Percentiles rank a stretch among this genome's conserved stretches.
Evolutionary conservation across 2,797 vertebrate genomes (phyloP).

Genomic region (Acanthornis magna): DNA sequence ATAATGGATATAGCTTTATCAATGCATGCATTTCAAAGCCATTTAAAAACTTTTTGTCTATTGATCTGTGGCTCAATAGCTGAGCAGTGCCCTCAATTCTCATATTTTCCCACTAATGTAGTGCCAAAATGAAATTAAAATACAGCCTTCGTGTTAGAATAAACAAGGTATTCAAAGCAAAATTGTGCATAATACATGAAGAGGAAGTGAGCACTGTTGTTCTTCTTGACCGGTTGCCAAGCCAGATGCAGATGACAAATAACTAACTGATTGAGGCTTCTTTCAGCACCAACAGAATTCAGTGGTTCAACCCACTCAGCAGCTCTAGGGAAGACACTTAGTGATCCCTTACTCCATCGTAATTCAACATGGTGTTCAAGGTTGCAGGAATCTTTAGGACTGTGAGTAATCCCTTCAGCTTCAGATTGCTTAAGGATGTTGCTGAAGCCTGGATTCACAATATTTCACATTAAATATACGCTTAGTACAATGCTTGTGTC

Average conservation of each 20-base stretch:
- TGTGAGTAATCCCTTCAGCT: not conserved
- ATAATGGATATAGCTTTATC: constrained; percentile 7
- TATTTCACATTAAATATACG: not conserved
- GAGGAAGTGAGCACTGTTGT: not conserved
- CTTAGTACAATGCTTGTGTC: not conserved
- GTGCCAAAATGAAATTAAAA: constrained; percentile 3
- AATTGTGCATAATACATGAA: not conserved
- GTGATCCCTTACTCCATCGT: not conserved
- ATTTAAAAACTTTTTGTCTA: not conserved
- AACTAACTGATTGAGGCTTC: not conserved
- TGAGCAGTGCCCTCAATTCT: not conserved
- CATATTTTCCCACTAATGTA: not conserved
- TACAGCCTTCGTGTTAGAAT: not conserved
- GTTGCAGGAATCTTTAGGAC: not conserved
- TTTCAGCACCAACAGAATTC: not conserved
- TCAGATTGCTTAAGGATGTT: not conserved
- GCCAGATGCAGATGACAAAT: constrained; percentile 14
- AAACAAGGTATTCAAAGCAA: constrained; percentile 33
- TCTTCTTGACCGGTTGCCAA: constrained; percentile 28
- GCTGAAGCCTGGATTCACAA: not conserved
- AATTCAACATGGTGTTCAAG: not conserved
- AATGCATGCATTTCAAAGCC: constrained; percentile 4
- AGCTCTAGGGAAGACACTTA: not conserved
- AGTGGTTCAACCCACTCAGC: not conserved
- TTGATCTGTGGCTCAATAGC: not conserved